Percentiles rank a stretch among this genome's conserved stretches.
Conservation (phyloP, 2,888 invertebrate genomes). For the Oscheius sp. region DNA sequence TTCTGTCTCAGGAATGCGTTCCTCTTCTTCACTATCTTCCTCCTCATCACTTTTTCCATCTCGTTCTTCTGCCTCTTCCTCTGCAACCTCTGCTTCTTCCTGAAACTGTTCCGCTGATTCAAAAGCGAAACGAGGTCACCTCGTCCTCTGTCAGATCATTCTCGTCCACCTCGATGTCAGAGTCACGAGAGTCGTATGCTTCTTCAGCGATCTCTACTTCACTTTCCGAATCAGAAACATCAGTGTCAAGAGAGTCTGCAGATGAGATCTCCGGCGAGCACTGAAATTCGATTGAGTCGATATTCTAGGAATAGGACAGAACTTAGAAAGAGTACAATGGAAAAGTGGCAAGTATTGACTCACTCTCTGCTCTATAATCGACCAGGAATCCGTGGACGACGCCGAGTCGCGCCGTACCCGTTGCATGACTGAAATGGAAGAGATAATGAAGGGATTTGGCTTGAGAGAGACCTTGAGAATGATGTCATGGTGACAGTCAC, state of each 20-base stretch:
- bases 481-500: too few relatives aligned
- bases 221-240: slow-evolving; percentile 13
- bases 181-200: slow-evolving; percentile 29
- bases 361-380: slow-evolving; percentile 37
- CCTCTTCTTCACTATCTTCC: neutral
- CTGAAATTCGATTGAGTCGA: neutral
- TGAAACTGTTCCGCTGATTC: neutral
- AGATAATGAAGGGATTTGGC: too few relatives aligned
- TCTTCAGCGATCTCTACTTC: slow-evolving; percentile 22
- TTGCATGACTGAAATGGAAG: slow-evolving; percentile 18
- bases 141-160: neutral
- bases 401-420: slow-evolving; percentile 41
- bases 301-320: too few relatives aligned
- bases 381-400: slow-evolving; percentile 47
- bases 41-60: neutral
- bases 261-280: slow-evolving; percentile 5
- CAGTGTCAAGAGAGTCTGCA: slow-evolving; percentile 3
- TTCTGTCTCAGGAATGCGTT: neutral
- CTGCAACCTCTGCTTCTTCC: neutral
- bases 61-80: neutral
- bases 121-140: neutral
- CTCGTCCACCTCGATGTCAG: slow-evolving; percentile 28
- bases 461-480: too few relatives aligned
- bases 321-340: too few relatives aligned
- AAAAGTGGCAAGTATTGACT: neutral